phyloP scores from a whole-genome alignment of 2,888 invertebrate species.

The Harpalus rubripes region DNA sequence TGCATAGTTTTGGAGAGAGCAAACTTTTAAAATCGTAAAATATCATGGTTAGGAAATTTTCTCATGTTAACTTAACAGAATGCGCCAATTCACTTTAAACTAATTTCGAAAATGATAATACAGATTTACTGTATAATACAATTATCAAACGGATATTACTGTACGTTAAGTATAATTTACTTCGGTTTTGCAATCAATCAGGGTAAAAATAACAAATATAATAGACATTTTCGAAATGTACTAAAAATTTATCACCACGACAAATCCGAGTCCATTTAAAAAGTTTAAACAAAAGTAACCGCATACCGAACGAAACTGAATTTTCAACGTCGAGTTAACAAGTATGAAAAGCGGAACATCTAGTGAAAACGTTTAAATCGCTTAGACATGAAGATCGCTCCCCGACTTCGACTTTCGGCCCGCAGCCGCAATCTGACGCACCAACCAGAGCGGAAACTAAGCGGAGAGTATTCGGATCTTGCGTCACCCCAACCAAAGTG shows the following conservation, averaged over 20 bases:
- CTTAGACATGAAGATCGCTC: conserved; percentile 36
- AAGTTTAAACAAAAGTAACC: not conserved
- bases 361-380: conserved; percentile 46
- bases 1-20: no score
- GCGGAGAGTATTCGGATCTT: conserved; percentile 17
- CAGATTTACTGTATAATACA: no score
- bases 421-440: conserved; percentile 41
- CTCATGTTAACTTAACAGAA: no score
- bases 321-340: conserved; percentile 5
- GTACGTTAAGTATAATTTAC: no score
- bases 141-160: no score
- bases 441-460: conserved; percentile 37
- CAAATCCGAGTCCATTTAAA: not conserved
- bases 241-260: not conserved
- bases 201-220: no score
- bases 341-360: conserved; percentile 46
- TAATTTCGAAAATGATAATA: no score
- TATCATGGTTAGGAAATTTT: no score
- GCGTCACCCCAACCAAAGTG: not conserved
- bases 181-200: no score
- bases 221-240: no score
- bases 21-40: no score
- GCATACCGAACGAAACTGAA: conserved; percentile 10
- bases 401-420: not conserved
- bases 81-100: no score